Conservation (phyloP, 2,888 invertebrate species). For the Tridacna crocea region DNA sequence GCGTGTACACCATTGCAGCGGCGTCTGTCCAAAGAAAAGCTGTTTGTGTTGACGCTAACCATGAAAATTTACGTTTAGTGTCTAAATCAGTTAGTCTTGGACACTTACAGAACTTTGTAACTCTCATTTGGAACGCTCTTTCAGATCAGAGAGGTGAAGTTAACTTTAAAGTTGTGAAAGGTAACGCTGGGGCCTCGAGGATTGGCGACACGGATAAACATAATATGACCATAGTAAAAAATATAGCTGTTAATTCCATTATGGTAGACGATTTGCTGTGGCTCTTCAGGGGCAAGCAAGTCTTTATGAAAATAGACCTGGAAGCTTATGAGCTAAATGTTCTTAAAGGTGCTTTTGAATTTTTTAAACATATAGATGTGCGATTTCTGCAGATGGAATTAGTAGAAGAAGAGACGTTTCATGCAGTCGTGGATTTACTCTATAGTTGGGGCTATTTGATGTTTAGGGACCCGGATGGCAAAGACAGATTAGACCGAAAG, state of each 20-base stretch:
- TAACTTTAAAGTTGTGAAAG: neutral
- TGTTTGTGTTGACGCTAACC: slow-evolving; percentile 2
- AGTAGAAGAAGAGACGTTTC: too few relatives aligned
- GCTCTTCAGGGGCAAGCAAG: neutral
- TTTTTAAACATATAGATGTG: neutral
- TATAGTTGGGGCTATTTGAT: neutral
- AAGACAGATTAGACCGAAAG: neutral
- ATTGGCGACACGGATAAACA: neutral
- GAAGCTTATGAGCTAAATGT: neutral
- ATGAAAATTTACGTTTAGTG: neutral
- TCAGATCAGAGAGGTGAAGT: neutral
- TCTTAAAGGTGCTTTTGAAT: neutral
- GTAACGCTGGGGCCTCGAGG: neutral
- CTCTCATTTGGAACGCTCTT: slow-evolving; percentile 15
- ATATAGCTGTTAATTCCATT: slow-evolving; percentile 2
- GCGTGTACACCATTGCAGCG: neutral
- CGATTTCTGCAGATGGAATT: slow-evolving; percentile 4
- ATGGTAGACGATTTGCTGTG: neutral
- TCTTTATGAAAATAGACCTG: slow-evolving; percentile 3
- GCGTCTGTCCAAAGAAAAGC: neutral
- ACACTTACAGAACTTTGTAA: neutral
- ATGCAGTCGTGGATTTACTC: too few relatives aligned
- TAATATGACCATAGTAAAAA: neutral
- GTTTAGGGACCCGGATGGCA: neutral
- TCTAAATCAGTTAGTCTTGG: slow-evolving; percentile 2